These are phyloP conservation scores for Linnaemya tessellans DNA, from an alignment of 2,888 invertebrate genomes.

Conservation along the genomic window DNA sequence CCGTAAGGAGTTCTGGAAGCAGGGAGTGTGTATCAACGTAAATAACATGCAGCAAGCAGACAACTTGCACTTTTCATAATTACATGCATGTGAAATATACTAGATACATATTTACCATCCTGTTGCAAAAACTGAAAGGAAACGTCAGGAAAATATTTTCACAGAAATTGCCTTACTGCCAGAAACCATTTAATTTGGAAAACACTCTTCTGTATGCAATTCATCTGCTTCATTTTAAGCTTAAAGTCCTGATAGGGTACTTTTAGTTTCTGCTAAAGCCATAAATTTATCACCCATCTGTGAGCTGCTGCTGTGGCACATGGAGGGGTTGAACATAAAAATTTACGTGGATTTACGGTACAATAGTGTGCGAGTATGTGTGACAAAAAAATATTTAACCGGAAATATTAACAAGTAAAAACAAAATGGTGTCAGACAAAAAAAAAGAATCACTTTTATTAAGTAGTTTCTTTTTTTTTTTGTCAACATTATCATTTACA, in stretches of 20 bases:
- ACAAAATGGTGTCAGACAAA: constrained; percentile 70
- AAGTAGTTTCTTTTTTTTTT: constrained; percentile 29
- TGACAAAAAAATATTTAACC: constrained; percentile 45
- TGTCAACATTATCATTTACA: constrained; percentile 35
- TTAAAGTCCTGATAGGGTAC: constrained; percentile 30
- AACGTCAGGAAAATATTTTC: neutral
- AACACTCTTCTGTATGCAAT: neutral
- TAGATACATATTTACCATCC: constrained; percentile 39
- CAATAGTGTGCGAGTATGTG: constrained; percentile 3
- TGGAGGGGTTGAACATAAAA: constrained; percentile 11
- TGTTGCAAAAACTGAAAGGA: constrained; percentile 16
- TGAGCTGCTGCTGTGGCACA: constrained; percentile 19
- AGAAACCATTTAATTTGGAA: neutral
- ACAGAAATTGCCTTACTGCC: neutral
- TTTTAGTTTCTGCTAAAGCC: constrained; percentile 2
- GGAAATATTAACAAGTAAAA: constrained; percentile 69
- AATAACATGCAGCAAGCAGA: constrained; percentile 38
- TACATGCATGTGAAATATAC: constrained; percentile 26
- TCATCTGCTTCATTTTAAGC: neutral
- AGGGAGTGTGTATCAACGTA: constrained; percentile 8
- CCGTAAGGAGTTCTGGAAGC: constrained; percentile 54
- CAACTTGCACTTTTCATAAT: constrained; percentile 71
- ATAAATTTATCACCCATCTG: constrained; percentile 14
- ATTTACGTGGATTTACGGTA: constrained; percentile 11
- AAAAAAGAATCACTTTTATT: constrained; percentile 63